Base-by-base conservation (phyloP, 1,140 invertebrate genomes). In the Aphis gossypii region DNA sequence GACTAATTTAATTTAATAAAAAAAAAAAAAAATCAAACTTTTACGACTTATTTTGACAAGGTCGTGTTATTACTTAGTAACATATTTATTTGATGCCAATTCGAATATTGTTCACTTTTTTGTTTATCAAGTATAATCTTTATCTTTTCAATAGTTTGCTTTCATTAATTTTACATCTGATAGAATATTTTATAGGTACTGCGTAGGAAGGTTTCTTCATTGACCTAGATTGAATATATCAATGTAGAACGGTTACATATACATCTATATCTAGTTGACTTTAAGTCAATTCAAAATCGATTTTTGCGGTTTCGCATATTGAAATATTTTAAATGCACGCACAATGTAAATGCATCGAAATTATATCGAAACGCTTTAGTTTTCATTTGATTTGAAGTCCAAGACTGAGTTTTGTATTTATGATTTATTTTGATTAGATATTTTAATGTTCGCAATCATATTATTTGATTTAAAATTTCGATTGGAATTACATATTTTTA, bases 181-280 rank as follows among this genome's bases (percentile, higher is more conserved):
- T 89, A 56, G 23, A 35, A 56, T 44, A 54, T 92, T 92, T 82
- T 83, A 41, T 44, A 86, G 2, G 38, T 41, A 41, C 38, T 1
- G 44, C 56, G 89, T 90, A 90, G 82, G 82, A 84, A 84, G 48
- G 92, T 93, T 54, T 93, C 35, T 51, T 51, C 92, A 44, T 51
- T 84, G 76, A 92, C 91, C 91, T 82, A 83, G 46, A 92, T 92
- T 38, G 35, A 41, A 18, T 20, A n/a, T 76, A 76, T 76, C 14
- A n/a, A 76, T 76, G 4, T 76, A 18, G 60, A n/a, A n/a, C 60
- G 60, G 30, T 76, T 38, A 51, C 30, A 51, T 23, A 56, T 25
- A 90, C 11, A 23, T 7, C 25, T 48, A 35, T 51, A 86, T 30
- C 14, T 86, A 18, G 8, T 92, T 54, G 76, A 51, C 38, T 83